phyloP scores from a whole-genome alignment of 2,113 vertebrate genomes.

The Zapus hudsonius region DNA sequence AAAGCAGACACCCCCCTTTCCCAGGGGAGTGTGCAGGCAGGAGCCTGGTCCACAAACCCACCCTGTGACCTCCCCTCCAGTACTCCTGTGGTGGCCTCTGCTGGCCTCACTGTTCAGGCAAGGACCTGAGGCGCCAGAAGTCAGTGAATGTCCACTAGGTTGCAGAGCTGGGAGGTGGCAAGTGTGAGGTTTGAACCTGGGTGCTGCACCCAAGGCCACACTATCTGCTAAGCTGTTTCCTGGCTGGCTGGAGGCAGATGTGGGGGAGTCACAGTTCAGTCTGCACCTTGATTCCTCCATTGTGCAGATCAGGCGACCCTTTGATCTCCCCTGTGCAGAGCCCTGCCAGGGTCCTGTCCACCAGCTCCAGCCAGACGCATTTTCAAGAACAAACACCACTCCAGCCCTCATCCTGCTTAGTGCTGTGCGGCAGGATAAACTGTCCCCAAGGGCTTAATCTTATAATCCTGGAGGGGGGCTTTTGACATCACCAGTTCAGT shows the following conservation, averaged over 20 bases:
- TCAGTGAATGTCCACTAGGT: background rate
- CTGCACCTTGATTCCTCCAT: background rate
- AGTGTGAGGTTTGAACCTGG: background rate
- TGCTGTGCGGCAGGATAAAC: background rate
- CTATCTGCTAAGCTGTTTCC: background rate
- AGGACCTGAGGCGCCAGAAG: background rate
- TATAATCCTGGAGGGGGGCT: conserved; percentile 13
- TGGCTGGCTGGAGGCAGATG: background rate
- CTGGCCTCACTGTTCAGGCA: background rate
- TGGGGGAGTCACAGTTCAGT: background rate
- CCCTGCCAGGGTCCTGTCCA: background rate
- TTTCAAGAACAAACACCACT: background rate
- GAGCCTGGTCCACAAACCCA: background rate
- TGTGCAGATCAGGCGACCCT: background rate
- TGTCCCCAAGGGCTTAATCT: background rate
- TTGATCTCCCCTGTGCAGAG: background rate
- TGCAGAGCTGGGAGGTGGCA: background rate
- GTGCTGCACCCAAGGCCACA: background rate
- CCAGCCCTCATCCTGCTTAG: background rate
- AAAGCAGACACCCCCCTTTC: background rate
- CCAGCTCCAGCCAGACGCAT: background rate
- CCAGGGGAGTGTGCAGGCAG: rapidly evolving
- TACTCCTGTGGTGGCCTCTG: background rate
- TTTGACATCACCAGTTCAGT: background rate
- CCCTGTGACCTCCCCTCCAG: background rate